Percentiles rank a stretch among this genome's conserved stretches.
Conservation (phyloP, 1,140 invertebrate species). For the Hydropsyche tenuis region DNA sequence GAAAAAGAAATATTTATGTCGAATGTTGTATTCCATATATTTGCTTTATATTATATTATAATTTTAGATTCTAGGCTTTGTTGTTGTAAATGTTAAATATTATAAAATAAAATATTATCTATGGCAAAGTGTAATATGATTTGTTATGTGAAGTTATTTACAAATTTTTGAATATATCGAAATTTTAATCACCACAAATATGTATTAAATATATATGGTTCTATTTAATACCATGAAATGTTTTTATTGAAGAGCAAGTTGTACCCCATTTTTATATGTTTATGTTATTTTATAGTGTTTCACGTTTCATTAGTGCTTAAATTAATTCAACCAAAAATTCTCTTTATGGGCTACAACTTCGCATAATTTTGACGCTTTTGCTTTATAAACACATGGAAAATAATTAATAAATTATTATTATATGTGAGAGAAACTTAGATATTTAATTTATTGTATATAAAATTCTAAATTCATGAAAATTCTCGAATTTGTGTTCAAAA, state of each 20-base stretch:
- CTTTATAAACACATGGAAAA: conserved; percentile 2
- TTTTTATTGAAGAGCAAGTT: not conserved
- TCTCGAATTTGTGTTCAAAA: not conserved
- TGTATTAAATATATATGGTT: not conserved
- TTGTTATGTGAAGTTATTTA: not conserved
- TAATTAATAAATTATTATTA: not conserved
- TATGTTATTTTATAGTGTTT: too few relatives aligned
- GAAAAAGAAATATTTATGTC: conserved; percentile 14
- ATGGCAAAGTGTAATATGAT: not conserved
- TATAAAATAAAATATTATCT: not conserved
- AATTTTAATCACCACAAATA: too few relatives aligned
- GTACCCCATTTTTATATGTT: not conserved
- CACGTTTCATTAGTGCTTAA: too few relatives aligned
- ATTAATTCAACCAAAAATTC: too few relatives aligned
- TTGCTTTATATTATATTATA: conserved; percentile 29
- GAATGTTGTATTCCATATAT: conserved; percentile 18
- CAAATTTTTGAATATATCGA: conserved; percentile 3
- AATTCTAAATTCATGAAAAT: not conserved
- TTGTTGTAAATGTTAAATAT: conserved; percentile 38
- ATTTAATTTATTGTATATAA: not conserved
- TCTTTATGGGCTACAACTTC: conserved; percentile 10
- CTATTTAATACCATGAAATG: not conserved
- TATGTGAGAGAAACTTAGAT: too few relatives aligned
- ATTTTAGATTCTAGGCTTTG: conserved; percentile 34
- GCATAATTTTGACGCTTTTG: conserved; percentile 10